Percentiles rank a stretch among this genome's conserved stretches.
Evolutionary conservation across 2,888 invertebrate species (phyloP).

Genomic region (Helleia helle): DNA sequence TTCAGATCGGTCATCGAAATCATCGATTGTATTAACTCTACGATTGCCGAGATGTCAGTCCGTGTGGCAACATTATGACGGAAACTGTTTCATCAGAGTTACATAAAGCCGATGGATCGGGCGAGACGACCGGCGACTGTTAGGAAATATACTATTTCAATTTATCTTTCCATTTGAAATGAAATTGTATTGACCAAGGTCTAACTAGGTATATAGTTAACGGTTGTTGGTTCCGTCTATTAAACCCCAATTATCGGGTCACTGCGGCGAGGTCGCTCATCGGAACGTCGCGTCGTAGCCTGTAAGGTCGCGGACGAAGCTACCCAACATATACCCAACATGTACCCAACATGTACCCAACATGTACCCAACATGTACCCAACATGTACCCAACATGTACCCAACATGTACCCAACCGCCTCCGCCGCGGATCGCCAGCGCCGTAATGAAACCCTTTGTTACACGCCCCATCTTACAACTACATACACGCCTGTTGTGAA

Average conservation of each 20-base stretch:
- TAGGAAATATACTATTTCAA: background rate
- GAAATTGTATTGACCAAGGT: background rate
- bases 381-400: no score
- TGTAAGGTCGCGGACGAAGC: conserved; percentile 28
- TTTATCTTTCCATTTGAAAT: background rate
- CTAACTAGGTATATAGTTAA: conserved; percentile 16
- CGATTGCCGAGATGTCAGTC: no score
- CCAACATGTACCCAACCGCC: no score
- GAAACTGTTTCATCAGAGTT: background rate
- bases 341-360: no score
- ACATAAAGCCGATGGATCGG: background rate
- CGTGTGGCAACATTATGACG: no score
- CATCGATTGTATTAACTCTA: no score
- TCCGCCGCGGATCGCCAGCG: conserved; percentile 26
- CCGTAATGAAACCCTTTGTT: conserved; percentile 35
- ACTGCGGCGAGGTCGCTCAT: conserved; percentile 18
- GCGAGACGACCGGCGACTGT: background rate
- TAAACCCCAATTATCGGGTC: conserved; percentile 35
- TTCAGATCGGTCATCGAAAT: no score
- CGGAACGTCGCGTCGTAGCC: conserved; percentile 25
- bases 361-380: no score
- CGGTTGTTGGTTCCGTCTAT: conserved; percentile 25
- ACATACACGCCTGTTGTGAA: no score
- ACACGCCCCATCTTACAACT: conserved; percentile 30
- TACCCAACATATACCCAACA: no score